Base-by-base conservation (phyloP, 2,797 vertebrate genomes). In the Vireo griseus region DNA sequence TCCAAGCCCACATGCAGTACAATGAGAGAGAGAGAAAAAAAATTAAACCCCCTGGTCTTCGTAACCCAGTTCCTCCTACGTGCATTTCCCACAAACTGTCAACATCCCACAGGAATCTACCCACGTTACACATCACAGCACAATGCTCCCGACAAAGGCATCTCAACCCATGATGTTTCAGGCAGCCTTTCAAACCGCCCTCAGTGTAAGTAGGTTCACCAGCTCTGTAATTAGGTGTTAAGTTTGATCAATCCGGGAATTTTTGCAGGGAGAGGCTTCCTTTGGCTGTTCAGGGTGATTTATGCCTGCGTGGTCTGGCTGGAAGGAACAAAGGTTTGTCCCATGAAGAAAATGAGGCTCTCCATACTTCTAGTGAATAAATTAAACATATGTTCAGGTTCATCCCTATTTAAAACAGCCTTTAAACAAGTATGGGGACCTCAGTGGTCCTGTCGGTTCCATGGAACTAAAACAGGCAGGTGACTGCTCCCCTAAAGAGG, bases 101-200 rank as follows among this genome's bases (percentile, higher is more conserved):
- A 97, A 86, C 96, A 97, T 98, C 97, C 97, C 95, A 94, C 96
- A 96, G 95, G 90, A 97, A 96, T 95, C 96, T 93, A 82, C 97
- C 94, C 96, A 98, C 96, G 89, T 94, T 96, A 62, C 93, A 96
- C 93, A 96, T 95, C 92, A 96, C 86, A 96, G 94, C 90, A 97
- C 95, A 96, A 96, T 97, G 94, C 95, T 96, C 96, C 76, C 94
- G 68, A 97, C 95, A 97, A 97, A 97, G 82, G 88, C 89, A 84
- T 86, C 92, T 86, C 96, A 95, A 63, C 95, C 91, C 91, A 79
- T 96, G 93, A 97, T 94, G 94, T 94, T 95, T 73, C 88, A 95
- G 91, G 94, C 87, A 95, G 96, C 87, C 91, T 88, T 95, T 97
- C 96, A 95, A 97, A 94, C 67, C 88, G 77, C 91, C 94, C 95